These are phyloP conservation scores for Diplodus puntazzo DNA, from an alignment of 2,797 vertebrate species.

Conservation along the genomic window DNA sequence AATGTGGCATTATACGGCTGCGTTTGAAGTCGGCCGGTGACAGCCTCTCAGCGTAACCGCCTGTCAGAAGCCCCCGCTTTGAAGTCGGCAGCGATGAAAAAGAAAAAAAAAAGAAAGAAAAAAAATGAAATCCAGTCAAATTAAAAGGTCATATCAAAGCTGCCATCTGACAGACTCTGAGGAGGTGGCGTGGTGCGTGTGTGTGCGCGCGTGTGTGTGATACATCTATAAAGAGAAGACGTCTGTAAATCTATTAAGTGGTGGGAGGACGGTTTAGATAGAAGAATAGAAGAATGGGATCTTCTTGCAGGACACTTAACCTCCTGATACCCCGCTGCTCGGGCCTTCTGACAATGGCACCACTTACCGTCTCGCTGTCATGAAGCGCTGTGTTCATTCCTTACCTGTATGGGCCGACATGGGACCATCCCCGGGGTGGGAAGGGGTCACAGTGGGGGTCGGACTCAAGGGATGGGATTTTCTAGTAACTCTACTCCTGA, in stretches of 20 bases:
- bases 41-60: slow-evolving; percentile 62
- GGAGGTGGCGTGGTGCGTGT: background rate
- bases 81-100: slow-evolving; percentile 74
- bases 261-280: slow-evolving; percentile 62
- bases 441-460: slow-evolving; percentile 57
- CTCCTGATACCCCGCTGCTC: slow-evolving; percentile 76
- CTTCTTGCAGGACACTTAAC: slow-evolving; percentile 88
- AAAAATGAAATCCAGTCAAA: slow-evolving; percentile 46
- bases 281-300: slow-evolving; percentile 74
- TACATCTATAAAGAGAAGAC: slow-evolving; percentile 1
- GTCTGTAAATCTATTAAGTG: slow-evolving; percentile 34
- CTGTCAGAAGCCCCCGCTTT: slow-evolving; percentile 72
- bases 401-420: slow-evolving; percentile 79
- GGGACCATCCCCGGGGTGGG: slow-evolving; percentile 65
- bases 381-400: slow-evolving; percentile 70
- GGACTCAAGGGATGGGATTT: slow-evolving; percentile 69
- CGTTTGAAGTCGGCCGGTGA: slow-evolving; percentile 76
- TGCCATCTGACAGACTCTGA: slow-evolving; percentile 39
- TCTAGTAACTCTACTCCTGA: slow-evolving; percentile 75
- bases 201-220: background rate
- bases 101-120: slow-evolving; percentile 47
- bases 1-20: slow-evolving; percentile 71
- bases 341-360: slow-evolving; percentile 80
- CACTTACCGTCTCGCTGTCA: slow-evolving; percentile 77
- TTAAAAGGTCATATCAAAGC: slow-evolving; percentile 61